These are phyloP conservation scores for Actinernus sp. DNA, from an alignment of 92 coral and sea anemone species.

Conservation along the genomic window DNA sequence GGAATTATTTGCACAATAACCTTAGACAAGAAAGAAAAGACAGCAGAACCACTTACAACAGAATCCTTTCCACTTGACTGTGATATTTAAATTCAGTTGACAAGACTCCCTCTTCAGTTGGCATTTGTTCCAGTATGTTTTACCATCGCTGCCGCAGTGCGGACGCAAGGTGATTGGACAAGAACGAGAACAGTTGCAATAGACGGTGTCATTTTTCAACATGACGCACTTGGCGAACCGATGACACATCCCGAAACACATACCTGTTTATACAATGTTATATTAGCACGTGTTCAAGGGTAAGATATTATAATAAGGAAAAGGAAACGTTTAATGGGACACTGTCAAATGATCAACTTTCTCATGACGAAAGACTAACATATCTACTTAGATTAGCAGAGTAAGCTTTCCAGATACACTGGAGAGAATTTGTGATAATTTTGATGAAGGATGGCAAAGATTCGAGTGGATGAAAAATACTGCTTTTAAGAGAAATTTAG, in stretches of 20 bases:
- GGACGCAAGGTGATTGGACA: constrained; percentile 56
- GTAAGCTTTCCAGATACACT: no score
- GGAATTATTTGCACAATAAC: no score
- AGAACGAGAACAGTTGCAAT: constrained; percentile 55
- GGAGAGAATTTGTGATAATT: no score
- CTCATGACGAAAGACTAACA: no score
- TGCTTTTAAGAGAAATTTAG: no score
- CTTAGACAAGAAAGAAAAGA: no score
- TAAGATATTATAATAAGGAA: background rate
- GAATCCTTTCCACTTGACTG: constrained; percentile 65
- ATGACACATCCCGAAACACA: background rate
- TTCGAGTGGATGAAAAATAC: no score
- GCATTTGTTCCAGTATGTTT: constrained; percentile 74
- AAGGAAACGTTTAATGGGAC: background rate
- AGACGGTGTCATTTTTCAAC: constrained; percentile 16
- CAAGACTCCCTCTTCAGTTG: constrained; percentile 80
- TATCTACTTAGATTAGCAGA: no score
- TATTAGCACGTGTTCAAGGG: background rate
- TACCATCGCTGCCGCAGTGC: constrained; percentile 84
- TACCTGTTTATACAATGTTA: background rate
- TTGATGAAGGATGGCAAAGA: no score
- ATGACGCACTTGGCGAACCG: background rate
- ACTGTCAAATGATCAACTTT: no score
- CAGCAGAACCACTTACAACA: constrained; percentile 89
- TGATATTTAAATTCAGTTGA: constrained; percentile 40